Evolutionary conservation across 2,797 vertebrate genomes (phyloP), one percentile per base, ranked within the genome.

Genomic region (Pseudocheirus occidentalis): DNA sequence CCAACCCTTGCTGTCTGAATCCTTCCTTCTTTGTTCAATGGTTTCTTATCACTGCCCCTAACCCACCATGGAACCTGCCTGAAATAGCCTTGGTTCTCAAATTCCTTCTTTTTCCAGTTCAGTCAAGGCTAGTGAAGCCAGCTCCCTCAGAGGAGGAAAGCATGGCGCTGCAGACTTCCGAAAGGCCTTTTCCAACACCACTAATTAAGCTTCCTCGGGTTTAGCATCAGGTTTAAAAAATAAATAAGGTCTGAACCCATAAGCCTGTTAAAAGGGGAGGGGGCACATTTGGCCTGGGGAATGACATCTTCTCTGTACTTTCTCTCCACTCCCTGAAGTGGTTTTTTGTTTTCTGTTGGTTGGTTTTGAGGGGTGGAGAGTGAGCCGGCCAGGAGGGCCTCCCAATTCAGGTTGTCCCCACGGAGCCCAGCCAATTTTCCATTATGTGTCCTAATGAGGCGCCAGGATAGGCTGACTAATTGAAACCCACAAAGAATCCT

Each of bases 401-500:
- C 9, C 0, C 12, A 40, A 81, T 56, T 95, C 94, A 62, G 53
- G 55, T 59, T 93, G 95, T 95, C 97, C 91, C 96, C 90, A 92
- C 93, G 95, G 95, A 34, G 50, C 90, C 95, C 73, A 95, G 89
- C 87, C 95, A 55, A 97, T 97, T 97, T 97, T 95, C 96, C 97
- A 97, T 96, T 95, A 95, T 0, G 3, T 95, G 94, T 62, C 46
- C 95, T 96, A 96, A 98, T 96, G 95, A 98, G 96, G 95, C 95
- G 94, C 96, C 97, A 91, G 94, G 90, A 95, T 28, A 87, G 95
- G 96, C 92, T 95, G 94, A 50, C 94, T 97, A 94, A 97, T 92
- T 97, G 96, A 96, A 97, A 96, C 95, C 96, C 91, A 95, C 95
- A 94, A 95, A 96, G 93, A 97, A 97, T 94, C 97, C 94, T 96